These are phyloP conservation scores for Oryzaephilus surinamensis DNA, from an alignment of 1,140 invertebrate species.

Conservation along the genomic window DNA sequence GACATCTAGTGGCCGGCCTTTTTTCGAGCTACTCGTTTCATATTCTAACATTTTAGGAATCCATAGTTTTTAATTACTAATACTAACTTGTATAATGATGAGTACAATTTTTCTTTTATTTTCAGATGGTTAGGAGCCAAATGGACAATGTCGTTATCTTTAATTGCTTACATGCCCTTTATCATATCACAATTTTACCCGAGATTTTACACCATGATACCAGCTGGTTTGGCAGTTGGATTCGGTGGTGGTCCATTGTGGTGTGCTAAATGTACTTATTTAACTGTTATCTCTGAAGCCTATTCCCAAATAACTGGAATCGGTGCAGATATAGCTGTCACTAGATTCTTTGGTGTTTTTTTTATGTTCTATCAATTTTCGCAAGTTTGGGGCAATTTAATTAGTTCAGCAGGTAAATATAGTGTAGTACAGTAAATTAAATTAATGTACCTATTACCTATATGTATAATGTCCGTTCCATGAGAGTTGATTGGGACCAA, in stretches of 20 bases:
- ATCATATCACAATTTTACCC: slow-evolving; percentile 81
- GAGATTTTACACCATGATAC: slow-evolving; percentile 70
- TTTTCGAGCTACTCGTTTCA: no score
- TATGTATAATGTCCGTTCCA: no score
- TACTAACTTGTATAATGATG: no score
- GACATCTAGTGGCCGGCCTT: no score
- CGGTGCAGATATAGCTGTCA: slow-evolving; percentile 58
- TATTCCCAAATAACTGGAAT: slow-evolving; percentile 56
- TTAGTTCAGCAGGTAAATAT: slow-evolving; percentile 71
- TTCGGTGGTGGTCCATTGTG: slow-evolving; percentile 80
- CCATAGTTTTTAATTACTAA: no score
- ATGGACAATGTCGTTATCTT: slow-evolving; percentile 74
- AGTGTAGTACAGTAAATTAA: no score
- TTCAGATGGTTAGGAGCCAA: slow-evolving; percentile 72
- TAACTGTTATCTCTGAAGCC: slow-evolving; percentile 67
- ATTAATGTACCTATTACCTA: no score
- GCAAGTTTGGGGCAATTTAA: slow-evolving; percentile 85
- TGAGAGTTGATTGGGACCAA: no score
- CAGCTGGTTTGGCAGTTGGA: slow-evolving; percentile 72
- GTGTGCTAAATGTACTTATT: slow-evolving; percentile 83
- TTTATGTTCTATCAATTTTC: slow-evolving; percentile 91
- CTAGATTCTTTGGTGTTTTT: slow-evolving; percentile 81
- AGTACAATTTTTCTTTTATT: slow-evolving; percentile 11
- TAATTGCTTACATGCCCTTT: slow-evolving; percentile 79
- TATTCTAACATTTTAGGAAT: no score